Base-by-base conservation (phyloP, 2,113 vertebrate genomes). In the Columba janthina region DNA sequence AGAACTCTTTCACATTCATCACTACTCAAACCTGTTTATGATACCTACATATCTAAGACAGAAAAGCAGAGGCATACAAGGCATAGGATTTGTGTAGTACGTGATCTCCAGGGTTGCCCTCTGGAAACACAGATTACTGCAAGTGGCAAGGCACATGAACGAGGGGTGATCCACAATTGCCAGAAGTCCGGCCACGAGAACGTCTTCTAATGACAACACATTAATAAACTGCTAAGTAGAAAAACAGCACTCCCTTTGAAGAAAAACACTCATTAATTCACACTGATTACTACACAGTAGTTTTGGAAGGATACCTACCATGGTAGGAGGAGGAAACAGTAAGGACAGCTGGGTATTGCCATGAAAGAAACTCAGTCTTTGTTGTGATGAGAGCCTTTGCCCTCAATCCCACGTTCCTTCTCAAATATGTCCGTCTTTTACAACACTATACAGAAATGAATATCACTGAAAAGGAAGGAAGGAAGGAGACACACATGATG, bases 401-500 rank as follows among this genome's bases (percentile, higher is more conserved):
- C 54, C 88, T 90, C 84, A 88, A 44, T 57, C 13, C 9, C 86
- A 78, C 1, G 11, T 65, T 89, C 58, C 38, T 95, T 92, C 74
- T 72, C 46, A 92, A 89, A 71, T 38, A 80, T 1, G 0, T 57
- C 40, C 78, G 21, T 58, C 16, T 83, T 91, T 92, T 83, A 89
- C 12, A 70, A 62, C 19, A 62, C 44, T 75, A 26, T 53, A 79
- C 9, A 73, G 40, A 90, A 93, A 85, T 61, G 48, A 77, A 31
- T 96, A 95, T 61, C 95, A 92, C 80, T 87, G 53, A 71, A 94
- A 90, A 83, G 82, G 88, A 76, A 81, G 88, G 91, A 78, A 89
- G 40, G 95, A 97, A 93, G 85, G 95, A 96, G 95, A 96, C 71
- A 96, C 71, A 57, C 94, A 12, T 96, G 95, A 96, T 96, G 70